phyloP scores from a whole-genome alignment of 2,888 invertebrate species.

The Cremastinae sp. region DNA sequence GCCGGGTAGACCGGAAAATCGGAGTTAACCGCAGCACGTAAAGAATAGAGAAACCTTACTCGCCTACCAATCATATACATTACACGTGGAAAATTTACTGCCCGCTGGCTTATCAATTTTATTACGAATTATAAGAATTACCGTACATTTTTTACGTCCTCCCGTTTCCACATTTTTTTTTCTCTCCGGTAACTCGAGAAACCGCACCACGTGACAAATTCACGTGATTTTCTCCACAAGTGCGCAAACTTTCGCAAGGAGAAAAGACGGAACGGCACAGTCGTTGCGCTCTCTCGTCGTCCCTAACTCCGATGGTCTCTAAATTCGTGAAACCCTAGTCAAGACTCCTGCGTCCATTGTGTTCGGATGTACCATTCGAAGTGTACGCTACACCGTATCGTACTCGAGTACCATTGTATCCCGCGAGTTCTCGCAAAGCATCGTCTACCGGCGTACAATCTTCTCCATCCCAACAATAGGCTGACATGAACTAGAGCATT shows the following conservation, averaged over 20 bases:
- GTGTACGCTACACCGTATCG: constrained; percentile 46
- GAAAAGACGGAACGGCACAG: constrained; percentile 28
- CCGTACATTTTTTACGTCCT: constrained; percentile 10
- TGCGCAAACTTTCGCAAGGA: constrained; percentile 34
- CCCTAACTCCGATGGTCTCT: constrained; percentile 31
- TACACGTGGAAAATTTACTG: not conserved
- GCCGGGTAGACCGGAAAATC: constrained; percentile 13
- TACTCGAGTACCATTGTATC: constrained; percentile 44
- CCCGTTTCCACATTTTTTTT: not conserved
- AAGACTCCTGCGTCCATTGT: constrained; percentile 38
- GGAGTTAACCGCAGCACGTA: constrained; percentile 10
- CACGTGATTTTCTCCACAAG: constrained; percentile 39
- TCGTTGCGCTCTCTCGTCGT: constrained; percentile 4
- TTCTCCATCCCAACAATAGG: constrained; percentile 42
- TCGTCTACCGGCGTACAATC: constrained; percentile 22
- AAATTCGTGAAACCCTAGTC: constrained; percentile 53
- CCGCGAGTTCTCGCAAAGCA: constrained; percentile 13
- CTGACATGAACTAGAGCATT: constrained; percentile 38
- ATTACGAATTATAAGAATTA: not conserved
- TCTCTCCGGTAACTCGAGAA: not conserved
- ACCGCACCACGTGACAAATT: constrained; percentile 23
- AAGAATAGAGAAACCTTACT: constrained; percentile 20
- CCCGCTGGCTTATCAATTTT: constrained; percentile 5
- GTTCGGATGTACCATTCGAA: constrained; percentile 49
- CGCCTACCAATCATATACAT: constrained; percentile 6